Evolutionary conservation across 53 echinoderm and acorn worm species (phyloP).

Genomic region (Stichopus horrens): DNA sequence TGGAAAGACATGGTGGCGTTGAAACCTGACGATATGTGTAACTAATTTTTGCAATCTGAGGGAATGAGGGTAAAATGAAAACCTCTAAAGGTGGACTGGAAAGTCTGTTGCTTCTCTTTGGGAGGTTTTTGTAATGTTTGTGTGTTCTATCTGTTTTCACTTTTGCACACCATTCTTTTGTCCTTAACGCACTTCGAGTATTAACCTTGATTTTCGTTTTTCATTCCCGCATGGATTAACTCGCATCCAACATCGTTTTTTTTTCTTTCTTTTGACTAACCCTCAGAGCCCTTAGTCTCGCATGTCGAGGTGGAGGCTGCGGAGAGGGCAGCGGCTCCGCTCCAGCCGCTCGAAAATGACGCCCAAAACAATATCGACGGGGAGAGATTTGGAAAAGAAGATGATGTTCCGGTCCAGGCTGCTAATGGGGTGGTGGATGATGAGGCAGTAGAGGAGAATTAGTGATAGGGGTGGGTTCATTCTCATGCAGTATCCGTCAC

Average conservation of each 20-base stretch:
- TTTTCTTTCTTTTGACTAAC: slow-evolving; percentile 10
- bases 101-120: too few relatives aligned
- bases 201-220: neutral
- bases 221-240: neutral
- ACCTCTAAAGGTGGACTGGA: too few relatives aligned
- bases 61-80: too few relatives aligned
- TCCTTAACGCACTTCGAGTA: too few relatives aligned
- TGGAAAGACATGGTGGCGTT: too few relatives aligned
- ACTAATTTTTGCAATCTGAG: too few relatives aligned
- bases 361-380: neutral
- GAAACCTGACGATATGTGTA: too few relatives aligned
- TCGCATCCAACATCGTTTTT: neutral
- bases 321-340: neutral
- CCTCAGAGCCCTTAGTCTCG: slow-evolving; percentile 26
- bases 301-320: slow-evolving; percentile 3
- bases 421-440: slow-evolving; percentile 3
- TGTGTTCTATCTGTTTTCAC: too few relatives aligned
- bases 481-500: neutral
- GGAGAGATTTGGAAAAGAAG: slow-evolving; percentile 24
- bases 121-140: too few relatives aligned
- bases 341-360: neutral
- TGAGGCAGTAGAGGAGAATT: neutral
- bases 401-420: neutral
- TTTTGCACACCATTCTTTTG: too few relatives aligned
- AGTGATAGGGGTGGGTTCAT: neutral